Conservation (phyloP, 2,888 invertebrate species). For the Venustoraphidia nigricollis region DNA sequence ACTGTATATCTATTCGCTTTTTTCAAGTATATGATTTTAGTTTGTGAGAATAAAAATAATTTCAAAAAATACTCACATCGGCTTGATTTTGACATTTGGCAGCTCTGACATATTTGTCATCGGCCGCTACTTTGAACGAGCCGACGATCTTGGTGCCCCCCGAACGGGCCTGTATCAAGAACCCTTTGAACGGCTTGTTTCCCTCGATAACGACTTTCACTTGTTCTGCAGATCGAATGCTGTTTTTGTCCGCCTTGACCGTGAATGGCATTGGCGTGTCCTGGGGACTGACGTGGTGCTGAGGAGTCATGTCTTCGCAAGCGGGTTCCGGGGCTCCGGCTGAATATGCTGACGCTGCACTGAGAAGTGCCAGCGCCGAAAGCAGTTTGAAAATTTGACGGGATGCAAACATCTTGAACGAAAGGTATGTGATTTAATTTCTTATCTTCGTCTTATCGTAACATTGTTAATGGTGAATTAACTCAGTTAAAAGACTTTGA, state of each 20-base stretch:
- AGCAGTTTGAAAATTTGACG: background rate
- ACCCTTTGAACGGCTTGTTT: slow-evolving; percentile 42
- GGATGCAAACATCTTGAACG: too few species aligned
- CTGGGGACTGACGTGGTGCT: slow-evolving; percentile 45
- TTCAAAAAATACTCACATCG: slow-evolving; percentile 31
- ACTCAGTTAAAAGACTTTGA: too few species aligned
- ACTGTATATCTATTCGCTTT: too few species aligned
- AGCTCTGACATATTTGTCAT: slow-evolving; percentile 33
- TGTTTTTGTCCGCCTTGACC: slow-evolving; percentile 18
- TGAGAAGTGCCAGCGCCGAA: slow-evolving; percentile 12
- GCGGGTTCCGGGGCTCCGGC: slow-evolving; percentile 46
- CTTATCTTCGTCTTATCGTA: too few species aligned
- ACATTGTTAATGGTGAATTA: too few species aligned
- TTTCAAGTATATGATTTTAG: too few species aligned
- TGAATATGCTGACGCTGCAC: slow-evolving; percentile 31
- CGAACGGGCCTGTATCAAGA: slow-evolving; percentile 48
- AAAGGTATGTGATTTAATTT: too few species aligned
- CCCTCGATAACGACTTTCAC: slow-evolving; percentile 38
- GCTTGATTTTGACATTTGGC: slow-evolving; percentile 35
- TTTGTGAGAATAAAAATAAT: too few species aligned
- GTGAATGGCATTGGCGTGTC: slow-evolving; percentile 39
- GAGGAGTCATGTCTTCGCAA: slow-evolving; percentile 51
- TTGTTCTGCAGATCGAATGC: slow-evolving; percentile 28
- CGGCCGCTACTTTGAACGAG: slow-evolving; percentile 36
- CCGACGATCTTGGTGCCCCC: slow-evolving; percentile 44